Conservation (phyloP, 2,113 vertebrate genomes). For the Petromus typicus region DNA sequence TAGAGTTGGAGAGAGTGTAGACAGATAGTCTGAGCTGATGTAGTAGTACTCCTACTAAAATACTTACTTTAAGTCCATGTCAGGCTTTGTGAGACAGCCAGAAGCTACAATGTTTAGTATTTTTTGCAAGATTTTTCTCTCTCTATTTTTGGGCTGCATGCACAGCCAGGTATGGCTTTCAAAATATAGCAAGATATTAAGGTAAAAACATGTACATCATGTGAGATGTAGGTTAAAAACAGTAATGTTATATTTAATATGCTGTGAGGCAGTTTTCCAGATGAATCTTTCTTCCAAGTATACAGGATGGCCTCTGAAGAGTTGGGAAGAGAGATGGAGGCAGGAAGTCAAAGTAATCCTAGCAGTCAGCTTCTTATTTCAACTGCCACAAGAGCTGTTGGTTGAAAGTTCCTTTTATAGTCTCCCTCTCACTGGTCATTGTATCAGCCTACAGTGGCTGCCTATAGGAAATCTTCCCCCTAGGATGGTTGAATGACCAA, state of each 20-base stretch:
- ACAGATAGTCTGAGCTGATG: background rate
- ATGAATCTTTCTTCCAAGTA: slow-evolving; percentile 60
- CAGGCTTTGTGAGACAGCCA: background rate
- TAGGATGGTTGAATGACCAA: background rate
- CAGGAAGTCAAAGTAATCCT: slow-evolving; percentile 57
- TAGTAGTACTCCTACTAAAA: background rate
- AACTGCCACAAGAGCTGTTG: slow-evolving; percentile 25
- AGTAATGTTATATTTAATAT: slow-evolving; percentile 71
- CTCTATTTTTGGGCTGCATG: background rate
- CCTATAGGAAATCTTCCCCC: background rate
- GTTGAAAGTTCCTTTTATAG: slow-evolving; percentile 6
- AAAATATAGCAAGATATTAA: slow-evolving; percentile 61
- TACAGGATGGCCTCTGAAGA: slow-evolving; percentile 63
- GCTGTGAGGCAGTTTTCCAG: slow-evolving; percentile 70
- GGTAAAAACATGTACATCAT: slow-evolving; percentile 60
- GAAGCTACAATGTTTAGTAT: background rate
- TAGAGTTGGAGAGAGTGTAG: background rate
- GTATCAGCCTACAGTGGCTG: background rate
- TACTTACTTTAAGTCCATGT: slow-evolving; percentile 41
- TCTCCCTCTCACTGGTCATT: background rate
- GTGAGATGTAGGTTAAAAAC: slow-evolving; percentile 64
- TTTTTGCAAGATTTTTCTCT: slow-evolving; percentile 35
- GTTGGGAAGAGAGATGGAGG: slow-evolving; percentile 56
- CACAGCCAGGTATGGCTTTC: slow-evolving; percentile 57
- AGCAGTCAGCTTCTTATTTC: slow-evolving; percentile 48